A percentile compares a stretch with the other conserved stretches of the same genome.
phyloP scores from a whole-genome alignment of 2,888 invertebrate genomes.

The Dolichomitus sp. region DNA sequence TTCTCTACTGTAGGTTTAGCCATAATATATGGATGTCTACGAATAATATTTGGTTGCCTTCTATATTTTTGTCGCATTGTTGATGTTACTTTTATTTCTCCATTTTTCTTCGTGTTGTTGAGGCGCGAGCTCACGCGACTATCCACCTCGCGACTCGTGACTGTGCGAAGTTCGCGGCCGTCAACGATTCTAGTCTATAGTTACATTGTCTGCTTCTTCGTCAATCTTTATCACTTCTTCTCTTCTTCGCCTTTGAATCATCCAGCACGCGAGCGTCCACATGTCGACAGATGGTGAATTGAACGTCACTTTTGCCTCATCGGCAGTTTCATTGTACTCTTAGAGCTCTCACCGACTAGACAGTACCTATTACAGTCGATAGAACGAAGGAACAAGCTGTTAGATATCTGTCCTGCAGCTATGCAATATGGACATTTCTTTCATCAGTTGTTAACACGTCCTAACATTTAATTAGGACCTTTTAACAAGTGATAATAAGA shows the following conservation, averaged over 20 bases:
- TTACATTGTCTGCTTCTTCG: slow-evolving; percentile 45
- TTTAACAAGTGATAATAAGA: no score
- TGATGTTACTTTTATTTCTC: slow-evolving; percentile 18
- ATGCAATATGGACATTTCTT: background rate
- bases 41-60: slow-evolving; percentile 17
- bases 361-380: slow-evolving; percentile 2
- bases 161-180: slow-evolving; percentile 63
- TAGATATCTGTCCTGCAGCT: background rate
- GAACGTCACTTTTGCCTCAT: slow-evolving; percentile 68
- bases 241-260: slow-evolving; percentile 60
- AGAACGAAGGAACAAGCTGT: slow-evolving; percentile 16
- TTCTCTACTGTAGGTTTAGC: slow-evolving; percentile 1
- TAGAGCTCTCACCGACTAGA: slow-evolving; percentile 13
- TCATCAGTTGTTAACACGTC: background rate
- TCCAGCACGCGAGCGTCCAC: slow-evolving; percentile 76
- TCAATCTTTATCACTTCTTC: slow-evolving; percentile 46
- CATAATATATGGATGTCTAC: slow-evolving; percentile 3
- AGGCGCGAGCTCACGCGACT: slow-evolving; percentile 58
- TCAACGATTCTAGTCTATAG: slow-evolving; percentile 10
- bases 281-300: slow-evolving; percentile 80
- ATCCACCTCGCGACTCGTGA: slow-evolving; percentile 52
- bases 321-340: slow-evolving; percentile 48
- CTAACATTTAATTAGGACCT: background rate
- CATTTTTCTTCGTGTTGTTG: slow-evolving; percentile 10
- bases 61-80: background rate